phyloP scores from a whole-genome alignment of 92 coral and sea anemone genomes.

The Meandrina meandrites region DNA sequence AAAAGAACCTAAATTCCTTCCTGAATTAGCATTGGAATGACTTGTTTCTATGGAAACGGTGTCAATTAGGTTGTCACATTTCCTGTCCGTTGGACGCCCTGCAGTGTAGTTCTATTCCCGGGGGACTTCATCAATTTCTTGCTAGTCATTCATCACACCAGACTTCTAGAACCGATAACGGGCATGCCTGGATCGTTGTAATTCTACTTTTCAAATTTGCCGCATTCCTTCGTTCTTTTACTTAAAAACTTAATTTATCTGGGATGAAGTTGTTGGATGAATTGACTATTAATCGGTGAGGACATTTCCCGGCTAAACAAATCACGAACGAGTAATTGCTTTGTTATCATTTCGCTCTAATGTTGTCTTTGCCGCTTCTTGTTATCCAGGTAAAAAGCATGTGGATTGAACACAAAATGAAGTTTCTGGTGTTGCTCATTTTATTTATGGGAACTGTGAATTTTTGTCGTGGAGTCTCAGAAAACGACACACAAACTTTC shows the following conservation, averaged over 20 bases:
- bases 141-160: conserved; percentile 32
- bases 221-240: conserved; percentile 23
- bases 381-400: conserved; percentile 64
- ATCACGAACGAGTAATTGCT: conserved; percentile 68
- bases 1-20: conserved; percentile 39
- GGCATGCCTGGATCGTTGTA: conserved; percentile 53
- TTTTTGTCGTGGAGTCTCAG: neutral
- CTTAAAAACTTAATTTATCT: neutral
- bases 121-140: conserved; percentile 61
- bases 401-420: conserved; percentile 49
- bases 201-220: conserved; percentile 14
- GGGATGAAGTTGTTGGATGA: conserved; percentile 20
- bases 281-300: conserved; percentile 51
- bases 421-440: conserved; percentile 18
- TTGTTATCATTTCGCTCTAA: conserved; percentile 73
- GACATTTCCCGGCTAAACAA: conserved; percentile 63
- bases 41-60: conserved; percentile 75
- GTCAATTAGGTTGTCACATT: conserved; percentile 82
- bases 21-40: conserved; percentile 84
- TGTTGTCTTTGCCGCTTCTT: conserved; percentile 61
- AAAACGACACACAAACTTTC: conserved; percentile 49
- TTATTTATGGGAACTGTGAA: neutral
- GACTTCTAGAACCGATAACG: conserved; percentile 37
- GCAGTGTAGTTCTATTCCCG: conserved; percentile 42
- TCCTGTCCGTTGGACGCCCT: conserved; percentile 57